Evolutionary conservation across 1,140 invertebrate species (phyloP).

Genomic region (Drosophila pseudoobscura): DNA sequence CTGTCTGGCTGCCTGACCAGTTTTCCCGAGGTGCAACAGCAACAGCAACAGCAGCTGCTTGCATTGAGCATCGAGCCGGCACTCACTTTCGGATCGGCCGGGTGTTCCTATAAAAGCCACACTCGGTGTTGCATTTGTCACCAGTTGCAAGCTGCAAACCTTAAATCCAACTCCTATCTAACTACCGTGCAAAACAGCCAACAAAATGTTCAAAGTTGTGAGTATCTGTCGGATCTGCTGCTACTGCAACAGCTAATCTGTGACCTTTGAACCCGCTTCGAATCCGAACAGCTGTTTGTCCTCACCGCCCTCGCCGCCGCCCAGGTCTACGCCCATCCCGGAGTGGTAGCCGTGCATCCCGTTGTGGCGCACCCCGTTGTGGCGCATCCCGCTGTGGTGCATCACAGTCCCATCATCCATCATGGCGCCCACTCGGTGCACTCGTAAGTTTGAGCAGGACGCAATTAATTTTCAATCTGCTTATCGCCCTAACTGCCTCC

Average conservation of each 20-base stretch:
- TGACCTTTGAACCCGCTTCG: constrained; percentile 20
- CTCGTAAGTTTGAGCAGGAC: constrained; percentile 60
- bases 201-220: constrained; percentile 79
- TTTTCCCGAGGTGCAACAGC: constrained; percentile 39
- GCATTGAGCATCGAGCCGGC: constrained; percentile 58
- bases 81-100: constrained; percentile 61
- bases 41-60: constrained; percentile 37
- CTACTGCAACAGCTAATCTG: constrained; percentile 26
- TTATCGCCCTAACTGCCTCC: constrained; percentile 12
- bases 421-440: constrained; percentile 79
- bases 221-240: constrained; percentile 39
- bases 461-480: constrained; percentile 32
- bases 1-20: constrained; percentile 48
- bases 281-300: constrained; percentile 58
- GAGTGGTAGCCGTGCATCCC: constrained; percentile 84
- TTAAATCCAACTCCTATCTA: constrained; percentile 37
- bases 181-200: constrained; percentile 10
- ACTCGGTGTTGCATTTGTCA: constrained; percentile 34
- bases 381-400: constrained; percentile 59
- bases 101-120: constrained; percentile 62
- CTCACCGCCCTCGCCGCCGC: constrained; percentile 55
- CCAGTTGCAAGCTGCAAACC: constrained; percentile 70
- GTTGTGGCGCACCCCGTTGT: constrained; percentile 83
- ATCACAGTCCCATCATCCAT: constrained; percentile 64
- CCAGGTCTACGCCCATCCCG: constrained; percentile 64